A percentile compares a stretch with the other conserved stretches of the same genome.
phyloP scores from a whole-genome alignment of 37 sponge, comb jelly and placozoan genomes.

The Hexactinellida sp. region DNA sequence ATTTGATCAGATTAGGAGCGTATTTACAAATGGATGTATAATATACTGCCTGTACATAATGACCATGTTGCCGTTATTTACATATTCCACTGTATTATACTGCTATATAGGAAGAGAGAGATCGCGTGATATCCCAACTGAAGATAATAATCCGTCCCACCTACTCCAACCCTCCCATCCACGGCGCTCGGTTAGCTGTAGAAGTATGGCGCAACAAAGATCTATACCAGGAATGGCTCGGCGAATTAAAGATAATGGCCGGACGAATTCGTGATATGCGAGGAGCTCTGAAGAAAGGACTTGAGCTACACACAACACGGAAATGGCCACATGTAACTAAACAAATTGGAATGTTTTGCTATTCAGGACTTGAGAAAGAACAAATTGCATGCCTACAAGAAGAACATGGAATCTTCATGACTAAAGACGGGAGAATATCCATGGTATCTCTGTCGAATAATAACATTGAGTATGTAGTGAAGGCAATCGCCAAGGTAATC shows the following conservation, averaged over 20 bases:
- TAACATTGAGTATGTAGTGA: conserved; percentile 78
- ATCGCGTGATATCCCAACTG: conserved; percentile 43
- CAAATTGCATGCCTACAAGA: conserved; percentile 11
- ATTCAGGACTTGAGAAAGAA: conserved; percentile 12
- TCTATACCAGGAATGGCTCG: conserved; percentile 41
- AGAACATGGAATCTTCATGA: conserved; percentile 19
- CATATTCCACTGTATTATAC: background rate
- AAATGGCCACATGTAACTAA: conserved; percentile 22
- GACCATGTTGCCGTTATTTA: background rate
- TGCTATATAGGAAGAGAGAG: conserved; percentile 24
- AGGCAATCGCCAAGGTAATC: background rate
- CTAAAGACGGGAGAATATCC: conserved; percentile 20
- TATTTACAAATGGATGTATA: background rate
- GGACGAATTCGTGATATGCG: conserved; percentile 40
- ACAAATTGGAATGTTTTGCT: conserved; percentile 23
- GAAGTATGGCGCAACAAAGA: conserved; percentile 31
- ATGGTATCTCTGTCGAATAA: conserved; percentile 48
- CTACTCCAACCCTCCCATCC: conserved; percentile 55
- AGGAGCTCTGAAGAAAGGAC: conserved; percentile 12
- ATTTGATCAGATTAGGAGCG: too few species aligned
- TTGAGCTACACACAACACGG: conserved; percentile 10
- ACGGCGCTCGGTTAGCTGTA: conserved; percentile 37
- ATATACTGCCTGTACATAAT: background rate
- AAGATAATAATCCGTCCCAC: conserved; percentile 54
- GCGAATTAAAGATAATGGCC: conserved; percentile 48